A percentile compares a stretch with the other conserved stretches of the same genome.
These are phyloP conservation scores for Biston stratarius DNA, from an alignment of 2,888 invertebrate species.

Conservation along the genomic window DNA sequence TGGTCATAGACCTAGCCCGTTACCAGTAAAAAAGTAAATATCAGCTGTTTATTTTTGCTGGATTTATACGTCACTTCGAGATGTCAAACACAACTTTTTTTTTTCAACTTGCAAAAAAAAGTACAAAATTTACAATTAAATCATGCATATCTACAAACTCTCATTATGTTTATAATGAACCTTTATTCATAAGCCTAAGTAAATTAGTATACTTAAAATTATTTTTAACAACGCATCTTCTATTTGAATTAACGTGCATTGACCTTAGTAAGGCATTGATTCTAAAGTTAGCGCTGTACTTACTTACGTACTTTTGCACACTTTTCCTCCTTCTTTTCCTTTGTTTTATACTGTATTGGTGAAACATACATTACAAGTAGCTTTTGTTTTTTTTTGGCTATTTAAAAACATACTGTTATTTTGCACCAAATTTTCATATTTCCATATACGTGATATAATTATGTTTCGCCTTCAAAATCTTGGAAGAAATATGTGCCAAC, in stretches of 20 bases:
- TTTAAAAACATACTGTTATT: not conserved
- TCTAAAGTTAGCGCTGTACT: constrained; percentile 4
- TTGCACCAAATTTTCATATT: not conserved
- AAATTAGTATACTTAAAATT: constrained; percentile 7
- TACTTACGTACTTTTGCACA: not conserved
- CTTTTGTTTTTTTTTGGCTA: not conserved
- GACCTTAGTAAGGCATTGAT: constrained; percentile 14
- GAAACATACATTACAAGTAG: constrained; percentile 38
- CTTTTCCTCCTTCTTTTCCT: not conserved
- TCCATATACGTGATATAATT: not conserved
- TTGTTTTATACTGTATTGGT: constrained; percentile 25
- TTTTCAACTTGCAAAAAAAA: no score
- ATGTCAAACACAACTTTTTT: no score
- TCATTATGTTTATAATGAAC: constrained; percentile 8
- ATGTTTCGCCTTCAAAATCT: not conserved
- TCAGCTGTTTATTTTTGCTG: no score
- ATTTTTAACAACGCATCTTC: constrained; percentile 21
- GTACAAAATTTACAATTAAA: not conserved
- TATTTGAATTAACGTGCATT: constrained; percentile 45
- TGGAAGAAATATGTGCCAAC: not conserved
- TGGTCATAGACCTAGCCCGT: no score
- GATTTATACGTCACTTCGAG: no score
- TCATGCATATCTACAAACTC: not conserved
- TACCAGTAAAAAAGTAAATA: no score
- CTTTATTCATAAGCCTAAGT: constrained; percentile 1